A percentile compares a stretch with the other conserved stretches of the same genome.
Evolutionary conservation across 92 coral and sea anemone genomes (phyloP).

Genomic region (Bergia sp.): DNA sequence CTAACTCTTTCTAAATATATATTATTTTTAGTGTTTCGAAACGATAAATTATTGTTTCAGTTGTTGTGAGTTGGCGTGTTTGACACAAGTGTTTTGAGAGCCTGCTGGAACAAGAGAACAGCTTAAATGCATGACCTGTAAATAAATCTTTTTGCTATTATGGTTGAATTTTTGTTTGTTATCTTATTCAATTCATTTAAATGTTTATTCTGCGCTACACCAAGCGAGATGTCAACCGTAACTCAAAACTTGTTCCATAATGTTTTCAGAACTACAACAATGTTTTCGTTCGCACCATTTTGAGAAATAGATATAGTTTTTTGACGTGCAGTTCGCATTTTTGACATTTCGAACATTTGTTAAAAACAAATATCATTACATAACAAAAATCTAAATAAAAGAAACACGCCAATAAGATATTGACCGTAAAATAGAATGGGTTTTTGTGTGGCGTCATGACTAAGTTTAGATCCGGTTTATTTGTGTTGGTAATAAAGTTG

Average conservation of each 20-base stretch:
- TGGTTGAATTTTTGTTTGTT: not conserved
- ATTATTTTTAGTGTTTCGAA: not conserved
- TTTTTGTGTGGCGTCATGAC: not conserved
- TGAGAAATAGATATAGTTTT: not conserved
- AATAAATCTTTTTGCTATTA: not conserved
- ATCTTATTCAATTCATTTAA: not conserved
- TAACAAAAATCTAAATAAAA: not conserved
- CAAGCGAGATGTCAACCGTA: too few relatives aligned
- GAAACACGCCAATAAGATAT: not conserved
- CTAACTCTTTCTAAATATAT: not conserved
- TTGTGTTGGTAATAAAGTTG: not conserved
- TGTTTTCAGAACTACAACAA: slow-evolving; percentile 21
- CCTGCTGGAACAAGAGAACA: not conserved
- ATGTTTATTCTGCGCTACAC: not conserved
- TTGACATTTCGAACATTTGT: not conserved
- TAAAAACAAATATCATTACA: not conserved
- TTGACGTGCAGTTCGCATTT: not conserved
- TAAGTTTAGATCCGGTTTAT: not conserved
- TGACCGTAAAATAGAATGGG: not conserved
- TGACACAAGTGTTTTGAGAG: slow-evolving; percentile 1
- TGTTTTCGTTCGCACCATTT: slow-evolving; percentile 3
- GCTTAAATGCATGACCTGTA: not conserved
- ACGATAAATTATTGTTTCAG: not conserved
- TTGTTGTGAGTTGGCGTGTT: slow-evolving; percentile 5
- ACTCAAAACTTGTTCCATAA: not conserved